phyloP scores from a whole-genome alignment of 2,113 vertebrate species.

The Scartelaos histophorus region DNA sequence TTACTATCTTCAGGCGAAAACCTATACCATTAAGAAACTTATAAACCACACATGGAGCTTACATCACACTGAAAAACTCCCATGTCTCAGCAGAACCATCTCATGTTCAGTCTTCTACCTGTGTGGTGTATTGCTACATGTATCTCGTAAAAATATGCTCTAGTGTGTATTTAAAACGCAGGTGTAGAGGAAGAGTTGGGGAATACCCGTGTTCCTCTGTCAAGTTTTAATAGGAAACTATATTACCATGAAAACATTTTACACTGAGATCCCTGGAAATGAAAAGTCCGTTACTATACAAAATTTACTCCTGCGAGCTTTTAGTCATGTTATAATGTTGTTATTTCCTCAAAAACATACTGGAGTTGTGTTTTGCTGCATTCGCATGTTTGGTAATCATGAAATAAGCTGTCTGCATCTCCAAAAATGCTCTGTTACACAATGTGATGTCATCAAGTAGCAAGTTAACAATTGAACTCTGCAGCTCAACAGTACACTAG shows the following conservation, averaged over 20 bases:
- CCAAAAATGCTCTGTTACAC: too few species aligned
- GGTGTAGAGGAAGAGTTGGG: neutral
- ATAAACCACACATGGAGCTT: slow-evolving; percentile 37
- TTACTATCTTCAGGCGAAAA: neutral
- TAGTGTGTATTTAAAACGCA: neutral
- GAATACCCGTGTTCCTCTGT: neutral
- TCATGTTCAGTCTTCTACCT: slow-evolving; percentile 34
- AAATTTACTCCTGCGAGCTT: too few species aligned
- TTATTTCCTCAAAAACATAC: too few species aligned
- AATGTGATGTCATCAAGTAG: too few species aligned
- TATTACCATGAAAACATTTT: neutral
- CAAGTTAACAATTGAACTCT: too few species aligned
- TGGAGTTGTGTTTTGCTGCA: too few species aligned
- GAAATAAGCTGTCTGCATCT: too few species aligned
- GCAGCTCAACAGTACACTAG: too few species aligned
- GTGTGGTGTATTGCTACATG: slow-evolving; percentile 39
- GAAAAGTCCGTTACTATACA: too few species aligned
- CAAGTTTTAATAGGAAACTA: neutral
- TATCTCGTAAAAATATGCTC: slow-evolving; percentile 22
- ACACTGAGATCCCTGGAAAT: neutral
- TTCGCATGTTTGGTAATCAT: too few species aligned
- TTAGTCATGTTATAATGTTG: too few species aligned
- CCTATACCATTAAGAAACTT: slow-evolving; percentile 32
- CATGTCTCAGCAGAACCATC: neutral
- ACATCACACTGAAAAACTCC: slow-evolving; percentile 26